phyloP scores from a whole-genome alignment of 2,888 invertebrate genomes.

The Drosophila mayaguana region DNA sequence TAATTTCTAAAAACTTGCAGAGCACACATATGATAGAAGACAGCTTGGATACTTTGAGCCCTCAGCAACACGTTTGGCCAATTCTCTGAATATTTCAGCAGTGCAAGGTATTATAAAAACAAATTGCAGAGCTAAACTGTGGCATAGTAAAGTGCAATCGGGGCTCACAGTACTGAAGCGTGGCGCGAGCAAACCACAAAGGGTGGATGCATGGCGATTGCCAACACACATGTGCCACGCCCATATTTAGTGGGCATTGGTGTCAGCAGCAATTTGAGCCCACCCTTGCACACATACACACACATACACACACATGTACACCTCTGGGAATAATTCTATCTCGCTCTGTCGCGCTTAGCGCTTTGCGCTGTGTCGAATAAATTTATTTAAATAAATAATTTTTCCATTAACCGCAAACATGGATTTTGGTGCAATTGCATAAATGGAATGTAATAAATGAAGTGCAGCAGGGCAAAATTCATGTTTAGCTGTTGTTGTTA shows the following conservation, averaged over 20 bases:
- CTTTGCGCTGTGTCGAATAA: constrained; percentile 60
- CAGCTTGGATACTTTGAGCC: not conserved
- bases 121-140: constrained; percentile 8
- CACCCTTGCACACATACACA: not conserved
- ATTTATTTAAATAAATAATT: constrained; percentile 78
- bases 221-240: not conserved
- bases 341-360: constrained; percentile 21
- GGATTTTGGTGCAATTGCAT: constrained; percentile 75
- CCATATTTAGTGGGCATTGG: constrained; percentile 35
- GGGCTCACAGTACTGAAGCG: constrained; percentile 24
- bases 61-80: not conserved
- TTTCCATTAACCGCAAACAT: constrained; percentile 78
- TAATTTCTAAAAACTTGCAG: not conserved
- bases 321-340: constrained; percentile 16
- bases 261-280: constrained; percentile 61
- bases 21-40: not conserved
- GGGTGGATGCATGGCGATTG: not conserved
- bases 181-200: constrained; percentile 33
- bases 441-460: constrained; percentile 76
- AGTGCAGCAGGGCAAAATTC: constrained; percentile 45
- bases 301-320: not conserved
- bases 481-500: constrained; percentile 20
- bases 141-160: constrained; percentile 17
- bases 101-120: constrained; percentile 2
- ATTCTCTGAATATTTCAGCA: constrained; percentile 9